A percentile compares a stretch with the other conserved stretches of the same genome.
Evolutionary conservation across 2,113 vertebrate genomes (phyloP).

Genomic region (Vicugna pacos): DNA sequence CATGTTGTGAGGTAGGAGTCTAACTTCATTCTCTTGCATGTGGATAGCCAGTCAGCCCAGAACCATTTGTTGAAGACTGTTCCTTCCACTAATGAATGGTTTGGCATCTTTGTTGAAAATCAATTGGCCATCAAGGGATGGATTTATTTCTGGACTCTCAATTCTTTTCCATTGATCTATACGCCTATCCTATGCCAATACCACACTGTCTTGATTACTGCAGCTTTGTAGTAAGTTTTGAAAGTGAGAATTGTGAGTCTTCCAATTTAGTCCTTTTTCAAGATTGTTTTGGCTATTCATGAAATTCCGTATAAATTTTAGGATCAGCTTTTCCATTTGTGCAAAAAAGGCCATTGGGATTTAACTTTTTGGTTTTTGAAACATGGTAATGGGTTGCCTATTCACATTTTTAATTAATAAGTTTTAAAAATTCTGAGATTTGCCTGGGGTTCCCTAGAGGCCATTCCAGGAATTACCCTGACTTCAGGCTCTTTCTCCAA

Average conservation of each 20-base stretch:
- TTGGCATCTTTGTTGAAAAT: slow-evolving; percentile 13
- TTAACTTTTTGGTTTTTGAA: slow-evolving; percentile 55
- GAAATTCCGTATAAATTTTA: background rate
- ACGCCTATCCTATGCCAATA: background rate
- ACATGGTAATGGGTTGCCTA: background rate
- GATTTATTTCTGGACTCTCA: slow-evolving; percentile 28
- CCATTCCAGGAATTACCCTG: background rate
- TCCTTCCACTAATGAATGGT: background rate
- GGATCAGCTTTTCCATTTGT: slow-evolving; percentile 29
- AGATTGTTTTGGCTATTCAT: background rate
- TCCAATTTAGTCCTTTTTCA: background rate
- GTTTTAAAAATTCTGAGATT: background rate
- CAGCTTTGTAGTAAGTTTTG: background rate
- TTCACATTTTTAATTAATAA: background rate
- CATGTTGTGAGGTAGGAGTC: background rate
- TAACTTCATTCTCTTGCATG: background rate
- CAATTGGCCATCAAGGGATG: background rate
- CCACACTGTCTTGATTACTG: background rate
- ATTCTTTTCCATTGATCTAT: background rate
- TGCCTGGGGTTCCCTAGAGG: background rate
- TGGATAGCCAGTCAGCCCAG: background rate
- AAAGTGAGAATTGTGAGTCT: background rate
- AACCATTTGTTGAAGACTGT: background rate
- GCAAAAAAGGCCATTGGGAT: background rate
- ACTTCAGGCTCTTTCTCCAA: background rate